A percentile compares a stretch with the other conserved stretches of the same genome.
Evolutionary conservation across 2,888 invertebrate genomes (phyloP).

Genomic region (Noctua comes): DNA sequence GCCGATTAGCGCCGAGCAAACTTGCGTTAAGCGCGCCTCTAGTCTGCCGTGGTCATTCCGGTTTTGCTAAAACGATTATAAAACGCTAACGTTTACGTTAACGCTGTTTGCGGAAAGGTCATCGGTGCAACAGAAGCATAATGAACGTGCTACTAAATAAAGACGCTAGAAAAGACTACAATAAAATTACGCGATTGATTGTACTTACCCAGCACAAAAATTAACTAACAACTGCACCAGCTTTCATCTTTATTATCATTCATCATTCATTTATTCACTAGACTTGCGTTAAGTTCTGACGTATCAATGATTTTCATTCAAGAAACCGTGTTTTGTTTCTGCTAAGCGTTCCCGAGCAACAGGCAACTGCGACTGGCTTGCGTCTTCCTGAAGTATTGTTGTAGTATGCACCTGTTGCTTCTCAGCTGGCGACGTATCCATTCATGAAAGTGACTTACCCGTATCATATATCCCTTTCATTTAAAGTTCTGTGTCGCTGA

Average conservation of each 20-base stretch:
- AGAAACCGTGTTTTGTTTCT: not conserved
- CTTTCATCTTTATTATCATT: not conserved
- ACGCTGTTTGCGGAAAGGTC: conserved; percentile 25
- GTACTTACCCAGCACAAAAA: not conserved
- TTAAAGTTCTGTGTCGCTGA: not conserved
- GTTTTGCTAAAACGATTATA: not conserved
- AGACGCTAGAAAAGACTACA: not conserved
- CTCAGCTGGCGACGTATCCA: conserved; percentile 29
- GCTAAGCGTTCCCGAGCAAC: conserved; percentile 33
- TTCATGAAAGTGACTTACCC: conserved; percentile 30
- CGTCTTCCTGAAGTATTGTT: conserved; percentile 18
- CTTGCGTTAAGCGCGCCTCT: not conserved
- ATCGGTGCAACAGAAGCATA: conserved; percentile 6
- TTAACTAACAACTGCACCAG: not conserved
- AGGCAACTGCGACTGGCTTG: conserved; percentile 38
- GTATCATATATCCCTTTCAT: not conserved
- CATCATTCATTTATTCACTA: not conserved
- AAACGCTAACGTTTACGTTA: conserved; percentile 6
- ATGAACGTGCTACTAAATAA: not conserved
- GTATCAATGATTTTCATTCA: not conserved
- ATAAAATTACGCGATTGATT: no score
- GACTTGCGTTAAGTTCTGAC: not conserved
- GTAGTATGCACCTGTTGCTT: conserved; percentile 43
- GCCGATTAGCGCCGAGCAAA: not conserved
- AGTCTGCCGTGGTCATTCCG: not conserved